A percentile compares a stretch with the other conserved stretches of the same genome.
These are phyloP conservation scores for Tricholauxania praeusta DNA, from an alignment of 2,888 invertebrate genomes.

Conservation along the genomic window DNA sequence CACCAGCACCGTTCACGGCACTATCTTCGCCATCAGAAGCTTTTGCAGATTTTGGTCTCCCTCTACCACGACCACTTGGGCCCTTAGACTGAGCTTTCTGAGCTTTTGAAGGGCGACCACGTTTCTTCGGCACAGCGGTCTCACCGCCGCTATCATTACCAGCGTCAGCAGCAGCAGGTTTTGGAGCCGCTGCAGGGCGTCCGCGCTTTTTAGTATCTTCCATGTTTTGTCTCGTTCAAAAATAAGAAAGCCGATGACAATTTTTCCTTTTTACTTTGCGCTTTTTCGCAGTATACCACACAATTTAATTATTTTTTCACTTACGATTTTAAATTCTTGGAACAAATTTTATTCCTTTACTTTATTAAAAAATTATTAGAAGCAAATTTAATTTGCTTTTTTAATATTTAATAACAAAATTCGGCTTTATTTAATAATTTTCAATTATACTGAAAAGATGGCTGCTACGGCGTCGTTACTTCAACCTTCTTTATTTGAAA, in stretches of 20 bases:
- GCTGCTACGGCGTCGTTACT: constrained; percentile 8
- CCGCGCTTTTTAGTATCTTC: constrained; percentile 44
- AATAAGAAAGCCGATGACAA: not conserved
- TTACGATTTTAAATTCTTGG: too few relatives aligned
- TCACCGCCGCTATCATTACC: constrained; percentile 40
- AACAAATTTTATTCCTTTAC: too few relatives aligned
- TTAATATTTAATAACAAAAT: too few relatives aligned
- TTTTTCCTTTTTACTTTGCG: constrained; percentile 23
- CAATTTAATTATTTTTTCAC: too few relatives aligned
- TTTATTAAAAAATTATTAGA: too few relatives aligned
- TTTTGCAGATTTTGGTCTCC: constrained; percentile 49
- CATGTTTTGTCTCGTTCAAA: constrained; percentile 26
- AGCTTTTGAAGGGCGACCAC: constrained; percentile 56
- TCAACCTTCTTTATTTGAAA: constrained; percentile 21
- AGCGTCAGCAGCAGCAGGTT: constrained; percentile 33
- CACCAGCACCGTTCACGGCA: constrained; percentile 33
- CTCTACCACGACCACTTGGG: constrained; percentile 48
- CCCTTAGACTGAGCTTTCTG: constrained; percentile 38
- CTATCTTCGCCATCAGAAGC: constrained; percentile 33
- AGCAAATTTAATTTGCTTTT: too few relatives aligned
- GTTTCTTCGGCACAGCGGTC: constrained; percentile 53
- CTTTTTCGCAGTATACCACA: constrained; percentile 33
- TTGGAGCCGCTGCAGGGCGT: constrained; percentile 1
- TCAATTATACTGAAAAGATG: constrained; percentile 9
- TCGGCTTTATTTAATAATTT: not conserved